Conservation (phyloP, 2,888 invertebrate species). For the Caradrina kadenii region DNA sequence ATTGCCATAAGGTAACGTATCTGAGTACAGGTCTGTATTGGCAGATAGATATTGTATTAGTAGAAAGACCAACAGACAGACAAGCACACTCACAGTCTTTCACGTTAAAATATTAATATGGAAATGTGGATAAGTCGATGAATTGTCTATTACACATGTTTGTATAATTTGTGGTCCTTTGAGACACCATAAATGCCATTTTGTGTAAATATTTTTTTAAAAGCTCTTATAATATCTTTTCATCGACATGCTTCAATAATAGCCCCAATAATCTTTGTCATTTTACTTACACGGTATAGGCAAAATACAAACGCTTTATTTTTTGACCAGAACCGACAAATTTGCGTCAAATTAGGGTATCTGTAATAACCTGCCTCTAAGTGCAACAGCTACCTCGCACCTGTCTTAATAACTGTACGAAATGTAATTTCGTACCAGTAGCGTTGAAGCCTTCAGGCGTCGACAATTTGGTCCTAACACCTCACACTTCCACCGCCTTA, state of each 20-base stretch:
- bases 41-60: no score
- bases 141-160: neutral
- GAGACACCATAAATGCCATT: neutral
- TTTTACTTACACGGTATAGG: neutral
- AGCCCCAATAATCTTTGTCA: neutral
- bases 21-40: no score
- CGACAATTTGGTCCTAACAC: slow-evolving; percentile 53
- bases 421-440: slow-evolving; percentile 44
- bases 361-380: slow-evolving; percentile 37
- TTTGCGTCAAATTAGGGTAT: slow-evolving; percentile 51
- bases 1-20: no score
- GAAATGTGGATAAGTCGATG: neutral
- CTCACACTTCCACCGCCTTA: slow-evolving; percentile 43
- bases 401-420: slow-evolving; percentile 56
- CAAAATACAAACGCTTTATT: neutral
- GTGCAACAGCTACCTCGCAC: slow-evolving; percentile 30
- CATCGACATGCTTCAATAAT: neutral
- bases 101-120: neutral
- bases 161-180: neutral
- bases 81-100: neutral
- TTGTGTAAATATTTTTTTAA: no score
- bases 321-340: slow-evolving; percentile 37
- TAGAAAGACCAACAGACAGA: no score
- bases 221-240: neutral
- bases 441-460: slow-evolving; percentile 38